These are phyloP conservation scores for Dicyrtomina minuta DNA, from an alignment of 2,888 invertebrate species.

Conservation along the genomic window DNA sequence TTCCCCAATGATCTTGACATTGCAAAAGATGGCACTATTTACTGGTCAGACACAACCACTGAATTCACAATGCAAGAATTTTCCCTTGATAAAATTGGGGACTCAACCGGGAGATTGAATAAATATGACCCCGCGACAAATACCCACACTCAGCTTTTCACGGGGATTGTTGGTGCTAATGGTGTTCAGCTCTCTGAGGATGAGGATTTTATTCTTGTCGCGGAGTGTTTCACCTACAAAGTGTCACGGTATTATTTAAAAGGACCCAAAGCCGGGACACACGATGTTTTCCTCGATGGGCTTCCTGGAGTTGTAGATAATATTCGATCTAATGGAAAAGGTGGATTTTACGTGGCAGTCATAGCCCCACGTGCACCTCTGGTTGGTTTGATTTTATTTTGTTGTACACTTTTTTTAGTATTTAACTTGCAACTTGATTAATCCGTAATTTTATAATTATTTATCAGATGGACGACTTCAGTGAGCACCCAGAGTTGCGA, in stretches of 20 bases:
- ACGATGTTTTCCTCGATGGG: conserved; percentile 62
- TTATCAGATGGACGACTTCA: neutral
- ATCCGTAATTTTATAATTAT: too few species aligned
- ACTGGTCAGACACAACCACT: conserved; percentile 81
- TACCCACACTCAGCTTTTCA: conserved; percentile 71
- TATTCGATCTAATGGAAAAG: conserved; percentile 63
- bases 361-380: conserved; percentile 59
- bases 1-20: conserved; percentile 75
- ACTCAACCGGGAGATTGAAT: conserved; percentile 66
- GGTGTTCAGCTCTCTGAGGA: conserved; percentile 61
- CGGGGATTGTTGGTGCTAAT: conserved; percentile 81
- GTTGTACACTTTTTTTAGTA: too few species aligned
- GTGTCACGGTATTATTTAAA: conserved; percentile 76
- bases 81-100: neutral
- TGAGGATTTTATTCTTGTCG: conserved; percentile 76
- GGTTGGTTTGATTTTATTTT: too few species aligned
- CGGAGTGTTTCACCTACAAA: conserved; percentile 69
- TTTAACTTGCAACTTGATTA: too few species aligned
- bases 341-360: conserved; percentile 69
- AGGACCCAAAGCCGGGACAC: conserved; percentile 73
- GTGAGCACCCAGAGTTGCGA: neutral
- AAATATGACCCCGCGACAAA: conserved; percentile 77
- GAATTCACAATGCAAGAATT: too few species aligned
- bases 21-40: conserved; percentile 77
- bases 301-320: conserved; percentile 75